A percentile compares a stretch with the other conserved stretches of the same genome.
Evolutionary conservation across 2,888 invertebrate species (phyloP).

Genomic region (Parapristionchus giblindavisi): DNA sequence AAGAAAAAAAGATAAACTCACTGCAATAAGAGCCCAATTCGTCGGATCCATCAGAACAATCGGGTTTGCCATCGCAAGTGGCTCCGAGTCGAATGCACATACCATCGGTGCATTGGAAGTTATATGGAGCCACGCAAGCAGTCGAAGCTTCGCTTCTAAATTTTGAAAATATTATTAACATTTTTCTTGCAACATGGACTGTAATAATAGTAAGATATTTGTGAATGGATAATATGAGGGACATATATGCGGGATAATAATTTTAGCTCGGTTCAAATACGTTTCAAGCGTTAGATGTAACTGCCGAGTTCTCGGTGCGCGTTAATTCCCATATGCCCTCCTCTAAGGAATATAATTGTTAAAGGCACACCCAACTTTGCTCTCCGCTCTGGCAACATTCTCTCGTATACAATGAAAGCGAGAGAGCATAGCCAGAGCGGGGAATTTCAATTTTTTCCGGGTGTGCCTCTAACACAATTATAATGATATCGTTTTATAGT

Average conservation of each 20-base stretch:
- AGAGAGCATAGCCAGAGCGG: no score
- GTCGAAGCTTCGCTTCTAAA: slow-evolving; percentile 21
- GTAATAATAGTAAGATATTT: no score
- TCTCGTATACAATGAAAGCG: no score
- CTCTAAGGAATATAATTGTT: not conserved
- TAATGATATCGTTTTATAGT: no score
- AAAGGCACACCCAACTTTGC: not conserved
- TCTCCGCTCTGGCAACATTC: no score
- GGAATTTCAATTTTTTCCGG: no score
- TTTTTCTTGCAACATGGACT: not conserved
- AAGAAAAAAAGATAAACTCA: slow-evolving; percentile 22
- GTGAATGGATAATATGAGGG: not conserved
- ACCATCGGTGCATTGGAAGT: slow-evolving; percentile 57
- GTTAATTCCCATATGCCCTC: no score
- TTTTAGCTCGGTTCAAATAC: not conserved
- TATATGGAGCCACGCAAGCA: slow-evolving; percentile 66
- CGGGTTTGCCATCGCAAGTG: slow-evolving; percentile 83
- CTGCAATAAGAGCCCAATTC: slow-evolving; percentile 81
- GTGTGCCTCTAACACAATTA: no score
- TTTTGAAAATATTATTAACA: not conserved
- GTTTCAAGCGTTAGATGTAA: no score
- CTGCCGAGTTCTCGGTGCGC: no score
- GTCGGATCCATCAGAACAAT: slow-evolving; percentile 92
- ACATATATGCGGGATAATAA: not conserved
- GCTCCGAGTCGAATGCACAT: slow-evolving; percentile 85